Evolutionary conservation across 2,888 invertebrate species (phyloP), one percentile per base, ranked within the genome.

Genomic region (Congeria kusceri): DNA sequence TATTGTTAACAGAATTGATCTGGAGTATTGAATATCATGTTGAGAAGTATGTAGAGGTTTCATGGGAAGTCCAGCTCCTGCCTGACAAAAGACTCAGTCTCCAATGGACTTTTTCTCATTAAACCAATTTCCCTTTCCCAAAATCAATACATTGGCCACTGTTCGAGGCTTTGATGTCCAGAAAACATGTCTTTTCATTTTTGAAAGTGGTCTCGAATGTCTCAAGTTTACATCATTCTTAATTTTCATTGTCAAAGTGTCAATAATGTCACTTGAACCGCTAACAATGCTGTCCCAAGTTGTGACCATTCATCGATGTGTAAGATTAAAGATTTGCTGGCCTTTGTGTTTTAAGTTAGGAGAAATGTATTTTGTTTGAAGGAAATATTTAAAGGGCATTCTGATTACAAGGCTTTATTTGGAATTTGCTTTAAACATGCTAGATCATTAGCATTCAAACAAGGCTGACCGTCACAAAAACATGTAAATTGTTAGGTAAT

Each of bases 341-440:
- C 39, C 66, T 66, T 73, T 79, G 78, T 79, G 78, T 74, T 64
- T 66, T 44, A 66, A 70, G 69, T 79, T 78, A 64, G 67, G 64
- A 59, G 58, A 72, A 72, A 72, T 64, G 64, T 64, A 64, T 72
- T 72, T 64, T 57, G 28, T 39, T 39, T 39, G 39, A 39, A 39
- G 39, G 39, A 39, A 39, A 39, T 39, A 39, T 39, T 39, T 39
- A 13, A 32, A 5, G 39, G 39, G 15, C 39, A 39, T 11, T 13
- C 39, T 39, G 15, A 39, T 39, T 39, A 13, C 39, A 39, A 39
- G 39, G 39, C 5, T 39, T 4, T 39, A 39, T 39, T 39, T 39
- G 39, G 15, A 39, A 39, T 13, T 39, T 39, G 15, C 1, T 11
- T 13, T 5, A 5, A 3, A 39, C 39, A 39, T 1, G 39, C 39